A percentile compares a stretch with the other conserved stretches of the same genome.
Evolutionary conservation across 2,113 vertebrate genomes (phyloP).

Genomic region (Phyllostomus discolor): DNA sequence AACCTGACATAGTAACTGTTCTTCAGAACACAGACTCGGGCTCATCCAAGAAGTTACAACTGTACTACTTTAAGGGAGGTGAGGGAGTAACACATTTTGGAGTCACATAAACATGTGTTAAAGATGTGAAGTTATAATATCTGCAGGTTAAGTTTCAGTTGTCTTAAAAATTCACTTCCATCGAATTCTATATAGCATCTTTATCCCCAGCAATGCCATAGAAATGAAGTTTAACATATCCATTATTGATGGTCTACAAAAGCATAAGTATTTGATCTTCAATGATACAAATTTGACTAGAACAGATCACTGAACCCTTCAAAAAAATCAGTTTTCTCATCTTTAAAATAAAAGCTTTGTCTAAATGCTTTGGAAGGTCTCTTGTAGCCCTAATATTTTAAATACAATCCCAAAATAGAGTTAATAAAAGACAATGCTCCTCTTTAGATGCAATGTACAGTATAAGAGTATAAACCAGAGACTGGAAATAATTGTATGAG

Average conservation of each 20-base stretch:
- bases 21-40: background rate
- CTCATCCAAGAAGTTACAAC: background rate
- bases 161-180: slow-evolving; percentile 6
- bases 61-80: background rate
- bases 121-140: background rate
- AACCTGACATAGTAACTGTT: background rate
- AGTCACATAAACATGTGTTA: background rate
- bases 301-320: background rate
- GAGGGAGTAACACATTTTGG: background rate
- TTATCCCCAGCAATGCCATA: background rate
- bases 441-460: background rate
- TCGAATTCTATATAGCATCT: background rate
- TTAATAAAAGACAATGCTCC: background rate
- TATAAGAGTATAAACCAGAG: background rate
- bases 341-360: slow-evolving; percentile 6
- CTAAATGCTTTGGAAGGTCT: background rate
- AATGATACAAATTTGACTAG: slow-evolving; percentile 10
- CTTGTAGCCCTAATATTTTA: background rate
- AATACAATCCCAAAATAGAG: background rate
- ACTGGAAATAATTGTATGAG: background rate
- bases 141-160: background rate
- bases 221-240: background rate
- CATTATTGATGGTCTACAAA: background rate
- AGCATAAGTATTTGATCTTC: background rate
- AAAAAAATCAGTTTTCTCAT: background rate